Percentiles rank a stretch among this genome's conserved stretches.
Conservation (phyloP, 2,888 invertebrate genomes). For the Lycaena phlaeas region DNA sequence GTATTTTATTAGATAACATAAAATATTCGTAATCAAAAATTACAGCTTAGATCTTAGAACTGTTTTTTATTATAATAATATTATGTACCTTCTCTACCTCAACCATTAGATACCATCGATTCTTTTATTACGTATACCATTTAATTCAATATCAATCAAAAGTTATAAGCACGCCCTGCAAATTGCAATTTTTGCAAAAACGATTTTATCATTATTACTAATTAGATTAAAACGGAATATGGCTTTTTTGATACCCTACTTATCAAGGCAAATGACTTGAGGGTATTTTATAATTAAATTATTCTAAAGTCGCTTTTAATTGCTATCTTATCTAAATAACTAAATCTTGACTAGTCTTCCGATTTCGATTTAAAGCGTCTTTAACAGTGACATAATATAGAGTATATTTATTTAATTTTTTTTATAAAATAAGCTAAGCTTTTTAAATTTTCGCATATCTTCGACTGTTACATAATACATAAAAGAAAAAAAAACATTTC, state of each 20-base stretch:
- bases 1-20: too few relatives aligned
- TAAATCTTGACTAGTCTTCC: slow-evolving; percentile 2
- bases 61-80: too few relatives aligned
- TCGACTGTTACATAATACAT: neutral
- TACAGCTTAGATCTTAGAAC: too few relatives aligned
- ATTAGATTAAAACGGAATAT: neutral
- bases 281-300: neutral
- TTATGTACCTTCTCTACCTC: too few relatives aligned
- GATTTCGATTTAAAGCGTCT: slow-evolving; percentile 5
- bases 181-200: too few relatives aligned
- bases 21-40: too few relatives aligned
- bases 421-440: neutral
- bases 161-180: too few relatives aligned
- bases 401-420: neutral
- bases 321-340: slow-evolving; percentile 2
- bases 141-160: too few relatives aligned
- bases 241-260: neutral
- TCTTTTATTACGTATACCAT: too few relatives aligned
- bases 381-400: neutral
- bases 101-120: too few relatives aligned
- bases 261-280: neutral
- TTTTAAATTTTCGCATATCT: neutral
- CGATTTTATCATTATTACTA: neutral
- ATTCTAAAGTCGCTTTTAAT: neutral
- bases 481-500: neutral